Evolutionary conservation across 2,888 invertebrate genomes (phyloP), one percentile per base, ranked within the genome.

Genomic region (Nebria brevicollis): DNA sequence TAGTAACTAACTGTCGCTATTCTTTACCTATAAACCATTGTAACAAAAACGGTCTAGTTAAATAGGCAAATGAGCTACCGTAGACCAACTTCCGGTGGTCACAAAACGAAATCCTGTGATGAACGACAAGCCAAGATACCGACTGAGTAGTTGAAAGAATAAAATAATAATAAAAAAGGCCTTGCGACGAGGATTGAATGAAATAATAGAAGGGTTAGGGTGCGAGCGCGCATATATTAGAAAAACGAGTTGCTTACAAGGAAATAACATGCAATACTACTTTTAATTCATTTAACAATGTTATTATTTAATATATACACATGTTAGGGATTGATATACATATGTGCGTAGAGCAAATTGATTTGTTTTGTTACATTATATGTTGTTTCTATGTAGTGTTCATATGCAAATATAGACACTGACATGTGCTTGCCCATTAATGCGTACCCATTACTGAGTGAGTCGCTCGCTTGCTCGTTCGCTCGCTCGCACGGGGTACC

Each of bases 31-130:
- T 54, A 54, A 54, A 54, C 54, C 54, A 54, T 54, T 85, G 85
- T 85, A 86, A 86, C 86, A 86, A 87, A 70, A 86, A 87, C 86
- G 86, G 86, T 85, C 84, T 86, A 85, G 86, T 86, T 86, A 86
- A 85, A 85, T 86, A 86, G 84, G 86, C 86, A 87, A 87, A 87
- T 87, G 87, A 87, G 86, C 86, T 15, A 25, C 84, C 84, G 85
- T 82, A 85, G 84, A 85, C 84, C 84, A 84, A 25, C 82, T 85
- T 84, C 84, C 85, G 84, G 85, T 20, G 34, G 70, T 54, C 54
- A 54, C 54, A 54, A 54, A 54, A 54, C 54, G 54, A 54, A 54
- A 13, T 54, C 54, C 54, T 54, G 54, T 54, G 54, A 54, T 54
- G 54, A 54, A 54, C 54, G 54, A 54, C 54, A 54, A 13, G 2